Evolutionary conservation across 1,140 invertebrate species (phyloP).

Genomic region (Brevipalpus yothersi): DNA sequence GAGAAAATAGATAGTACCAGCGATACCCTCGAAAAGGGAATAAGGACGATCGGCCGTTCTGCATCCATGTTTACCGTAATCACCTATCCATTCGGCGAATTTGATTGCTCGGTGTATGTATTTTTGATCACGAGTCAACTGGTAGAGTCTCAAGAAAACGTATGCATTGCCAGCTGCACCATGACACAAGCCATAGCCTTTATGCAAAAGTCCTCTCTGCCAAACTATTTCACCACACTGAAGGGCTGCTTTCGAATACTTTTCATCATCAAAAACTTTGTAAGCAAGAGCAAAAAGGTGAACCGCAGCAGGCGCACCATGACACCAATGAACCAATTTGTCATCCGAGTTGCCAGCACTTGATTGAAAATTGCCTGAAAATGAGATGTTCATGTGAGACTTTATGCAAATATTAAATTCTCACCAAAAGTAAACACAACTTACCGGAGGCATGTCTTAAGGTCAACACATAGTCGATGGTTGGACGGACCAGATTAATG

Average conservation of each 20-base stretch:
- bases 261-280: conserved; percentile 35
- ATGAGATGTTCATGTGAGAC: background rate
- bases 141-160: conserved; percentile 51
- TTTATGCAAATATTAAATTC: background rate
- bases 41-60: conserved; percentile 44
- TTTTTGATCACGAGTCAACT: conserved; percentile 39
- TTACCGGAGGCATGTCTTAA: conserved; percentile 25
- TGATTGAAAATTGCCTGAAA: conserved; percentile 1
- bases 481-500: conserved; percentile 40
- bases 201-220: conserved; percentile 54
- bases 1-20: conserved; percentile 24
- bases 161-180: conserved; percentile 78
- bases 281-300: conserved; percentile 45
- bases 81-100: conserved; percentile 54
- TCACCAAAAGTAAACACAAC: background rate
- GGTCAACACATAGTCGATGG: conserved; percentile 26
- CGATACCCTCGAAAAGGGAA: conserved; percentile 58
- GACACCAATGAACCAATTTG: conserved; percentile 78
- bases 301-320: conserved; percentile 68
- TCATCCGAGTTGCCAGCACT: conserved; percentile 27
- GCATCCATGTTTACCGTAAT: conserved; percentile 39
- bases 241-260: conserved; percentile 43
- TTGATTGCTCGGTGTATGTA: conserved; percentile 44
- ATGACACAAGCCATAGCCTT: conserved; percentile 72
- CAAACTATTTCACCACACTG: conserved; percentile 53